Base-by-base conservation (phyloP, 2,888 invertebrate species). In the Caenorhabditis doughertyi region DNA sequence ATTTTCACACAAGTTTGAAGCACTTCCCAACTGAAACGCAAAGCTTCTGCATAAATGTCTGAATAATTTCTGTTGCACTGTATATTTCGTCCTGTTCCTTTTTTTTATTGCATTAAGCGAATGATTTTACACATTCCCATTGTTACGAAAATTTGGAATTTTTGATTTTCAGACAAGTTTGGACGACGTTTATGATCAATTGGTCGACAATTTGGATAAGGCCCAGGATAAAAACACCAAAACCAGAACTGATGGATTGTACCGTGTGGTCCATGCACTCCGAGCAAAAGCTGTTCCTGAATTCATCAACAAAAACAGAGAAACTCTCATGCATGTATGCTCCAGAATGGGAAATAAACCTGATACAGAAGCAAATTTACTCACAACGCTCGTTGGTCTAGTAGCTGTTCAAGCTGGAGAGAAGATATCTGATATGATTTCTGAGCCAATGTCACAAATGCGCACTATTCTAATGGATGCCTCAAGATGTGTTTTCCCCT, bases 121-220 rank as follows among this genome's bases (percentile, higher is more conserved):
- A n/a, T n/a, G n/a, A n/a, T n/a, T n/a, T n/a, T n/a, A n/a, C n/a
- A n/a, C n/a, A n/a, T n/a, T n/a, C n/a, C n/a, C n/a, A n/a, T n/a
- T n/a, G n/a, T n/a, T n/a, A n/a, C n/a, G n/a, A n/a, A n/a, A n/a
- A n/a, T n/a, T n/a, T n/a, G n/a, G n/a, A n/a, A n/a, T n/a, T n/a
- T n/a, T n/a, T n/a, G n/a, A n/a, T n/a, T n/a, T n/a, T n/a, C n/a
- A n/a, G n/a, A n/a, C n/a, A 21, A 84, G 86, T 39, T 71, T 81
- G 18, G 81, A 83, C 21, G 83, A 79, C 25, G 47, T 89, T 11
- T 62, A 88, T 18, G 89, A 89, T 62, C 76, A 87, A 92, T 94
- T 98, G 32, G 94, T 95, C 35, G 96, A 96, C 91, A 94, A 95
- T 1, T 94, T 98, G 67, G 98, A 98, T 91, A 95, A 95, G 27